Base-by-base conservation (phyloP, 2,113 vertebrate species). In the Herpailurus yagouaroundi region DNA sequence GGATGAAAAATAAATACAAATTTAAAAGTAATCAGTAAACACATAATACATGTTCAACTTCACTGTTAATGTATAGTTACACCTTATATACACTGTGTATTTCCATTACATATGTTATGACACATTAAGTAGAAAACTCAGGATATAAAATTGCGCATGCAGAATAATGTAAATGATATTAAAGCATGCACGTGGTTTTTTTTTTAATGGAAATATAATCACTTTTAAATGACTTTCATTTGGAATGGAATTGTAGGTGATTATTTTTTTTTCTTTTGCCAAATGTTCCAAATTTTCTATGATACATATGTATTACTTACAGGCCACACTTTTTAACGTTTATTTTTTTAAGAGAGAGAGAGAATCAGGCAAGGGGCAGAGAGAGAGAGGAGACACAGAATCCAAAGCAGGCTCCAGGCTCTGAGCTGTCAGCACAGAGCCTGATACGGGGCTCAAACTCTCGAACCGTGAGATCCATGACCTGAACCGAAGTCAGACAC, bases 251-350 rank as follows among this genome's bases (percentile, higher is more conserved):
- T 64, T 45, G 31, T 19, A 86, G 63, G 41, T 90, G 10, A 63
- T 48, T 38, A 31, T 84, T 81, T 92, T 84, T 92, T 84, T 85
- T 52, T 73, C 64, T 86, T 96, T 80, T 86, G 80, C 21, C 63
- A 80, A 31, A 68, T 45, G 50, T 50, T 50, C 48, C 25, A 38
- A 8, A 15, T 36, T 31, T 85, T 68, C 29, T 76, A 36, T 74
- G 13, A 48, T 52, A 77, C 76, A 6, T n/a, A 48, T 31, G 23
- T 36, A 64, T 77, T 77, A 29, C 55, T 93, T 60, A 93, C 14
- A 68, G 11, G 77, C 5, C 48, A 50, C 7, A 21, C 23, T 87
- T 92, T 66, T 55, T 23, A 86, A 77, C 16, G 15, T 52, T 52
- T 52, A 2, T 57, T 57, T 21, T 55, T 57, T 57, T 21, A 57